Evolutionary conservation across 2,113 vertebrate genomes (phyloP).

Genomic region (Danionella cerebrum): DNA sequence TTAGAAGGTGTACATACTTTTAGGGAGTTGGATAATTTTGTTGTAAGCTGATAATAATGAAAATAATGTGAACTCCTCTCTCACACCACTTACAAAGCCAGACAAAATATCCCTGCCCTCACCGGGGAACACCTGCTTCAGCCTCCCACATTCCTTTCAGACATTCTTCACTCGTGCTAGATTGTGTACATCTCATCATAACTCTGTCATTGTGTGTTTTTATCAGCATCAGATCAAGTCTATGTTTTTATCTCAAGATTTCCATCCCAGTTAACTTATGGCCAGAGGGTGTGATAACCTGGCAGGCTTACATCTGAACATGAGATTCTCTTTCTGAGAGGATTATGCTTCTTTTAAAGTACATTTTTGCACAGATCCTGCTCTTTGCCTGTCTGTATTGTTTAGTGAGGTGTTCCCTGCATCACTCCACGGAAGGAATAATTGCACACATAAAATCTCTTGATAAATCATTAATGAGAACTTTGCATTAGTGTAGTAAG

Average conservation of each 20-base stretch:
- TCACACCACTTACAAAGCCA: slow-evolving; percentile 3
- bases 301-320: not conserved
- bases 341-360: too few species aligned
- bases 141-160: slow-evolving; percentile 14
- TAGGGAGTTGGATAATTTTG: not conserved
- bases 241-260: not conserved
- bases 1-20: not conserved
- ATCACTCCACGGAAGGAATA: too few species aligned
- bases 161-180: not conserved
- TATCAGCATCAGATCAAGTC: slow-evolving; percentile 2
- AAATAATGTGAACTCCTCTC: not conserved
- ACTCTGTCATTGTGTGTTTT: slow-evolving; percentile 4
- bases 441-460: too few species aligned
- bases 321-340: not conserved
- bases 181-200: not conserved
- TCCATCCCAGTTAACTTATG: not conserved
- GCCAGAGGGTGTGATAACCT: not conserved
- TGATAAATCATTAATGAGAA: too few species aligned
- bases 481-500: too few species aligned
- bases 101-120: slow-evolving; percentile 17
- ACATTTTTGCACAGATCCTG: too few species aligned
- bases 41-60: slow-evolving; percentile 1
- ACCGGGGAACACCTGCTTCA: slow-evolving; percentile 19
- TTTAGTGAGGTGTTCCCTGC: too few species aligned
- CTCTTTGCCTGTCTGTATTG: too few species aligned